Evolutionary conservation across 2,113 vertebrate genomes (phyloP).

Genomic region (Catagonus wagneri): DNA sequence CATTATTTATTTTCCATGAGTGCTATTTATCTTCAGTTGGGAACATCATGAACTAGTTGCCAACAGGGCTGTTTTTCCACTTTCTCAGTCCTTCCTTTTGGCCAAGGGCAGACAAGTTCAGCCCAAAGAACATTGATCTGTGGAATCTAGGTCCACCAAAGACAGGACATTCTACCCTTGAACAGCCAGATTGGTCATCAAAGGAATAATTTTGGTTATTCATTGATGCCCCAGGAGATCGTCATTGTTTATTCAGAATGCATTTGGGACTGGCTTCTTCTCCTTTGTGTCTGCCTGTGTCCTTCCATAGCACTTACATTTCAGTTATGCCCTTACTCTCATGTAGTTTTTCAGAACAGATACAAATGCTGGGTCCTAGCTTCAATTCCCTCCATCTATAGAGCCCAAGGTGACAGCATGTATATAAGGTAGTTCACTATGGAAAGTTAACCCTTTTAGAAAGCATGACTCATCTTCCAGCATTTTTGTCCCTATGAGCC

Average conservation of each 20-base stretch:
- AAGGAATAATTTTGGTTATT: not conserved
- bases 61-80: not conserved
- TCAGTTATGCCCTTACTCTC: not conserved
- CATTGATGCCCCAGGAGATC: not conserved
- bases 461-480: not conserved
- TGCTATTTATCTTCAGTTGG: not conserved
- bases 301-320: not conserved
- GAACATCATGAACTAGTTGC: slow-evolving; percentile 8
- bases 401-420: not conserved
- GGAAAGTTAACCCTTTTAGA: not conserved
- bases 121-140: not conserved
- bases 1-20: not conserved
- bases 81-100: not conserved
- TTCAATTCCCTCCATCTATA: not conserved
- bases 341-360: not conserved
- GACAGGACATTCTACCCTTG: not conserved
- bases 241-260: not conserved
- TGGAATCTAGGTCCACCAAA: not conserved
- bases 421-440: not conserved
- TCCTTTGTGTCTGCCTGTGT: not conserved
- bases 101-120: not conserved
- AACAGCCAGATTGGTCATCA: not conserved
- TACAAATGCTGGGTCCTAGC: not conserved
- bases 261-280: not conserved
- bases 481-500: not conserved